These are phyloP conservation scores for Vombatus ursinus DNA, from an alignment of 2,113 vertebrate genomes.

Conservation along the genomic window DNA sequence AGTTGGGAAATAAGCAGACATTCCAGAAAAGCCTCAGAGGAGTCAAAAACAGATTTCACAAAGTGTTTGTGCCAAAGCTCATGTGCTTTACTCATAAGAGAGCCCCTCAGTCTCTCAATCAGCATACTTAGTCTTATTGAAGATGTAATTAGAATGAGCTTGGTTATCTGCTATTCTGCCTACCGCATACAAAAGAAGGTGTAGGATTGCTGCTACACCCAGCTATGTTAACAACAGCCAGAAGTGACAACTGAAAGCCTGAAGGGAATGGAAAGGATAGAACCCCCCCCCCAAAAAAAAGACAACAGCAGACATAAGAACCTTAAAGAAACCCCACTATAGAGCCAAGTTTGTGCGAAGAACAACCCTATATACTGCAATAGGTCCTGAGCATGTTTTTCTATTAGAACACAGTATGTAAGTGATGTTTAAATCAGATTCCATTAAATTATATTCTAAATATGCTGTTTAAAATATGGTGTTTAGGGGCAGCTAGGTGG, in stretches of 20 bases:
- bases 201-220: conserved; percentile 53
- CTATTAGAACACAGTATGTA: conserved; percentile 35
- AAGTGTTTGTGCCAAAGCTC: neutral
- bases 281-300: conserved; percentile 58
- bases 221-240: conserved; percentile 64
- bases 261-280: conserved; percentile 63
- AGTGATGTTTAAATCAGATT: conserved; percentile 37
- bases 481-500: no score
- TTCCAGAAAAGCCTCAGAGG: neutral
- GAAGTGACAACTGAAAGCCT: conserved; percentile 73
- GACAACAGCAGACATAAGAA: conserved; percentile 53
- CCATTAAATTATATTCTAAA: conserved; percentile 13
- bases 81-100: neutral
- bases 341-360: conserved; percentile 49
- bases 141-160: conserved; percentile 58
- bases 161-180: conserved; percentile 68
- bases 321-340: conserved; percentile 58
- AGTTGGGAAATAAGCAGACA: neutral
- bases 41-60: neutral
- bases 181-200: conserved; percentile 70
- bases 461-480: conserved; percentile 30
- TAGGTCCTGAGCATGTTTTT: conserved; percentile 45
- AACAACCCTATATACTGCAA: conserved; percentile 9
- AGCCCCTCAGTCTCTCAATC: neutral
- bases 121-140: conserved; percentile 6